Evolutionary conservation across 2,888 invertebrate genomes (phyloP).

Genomic region (Lobophora halterata): DNA sequence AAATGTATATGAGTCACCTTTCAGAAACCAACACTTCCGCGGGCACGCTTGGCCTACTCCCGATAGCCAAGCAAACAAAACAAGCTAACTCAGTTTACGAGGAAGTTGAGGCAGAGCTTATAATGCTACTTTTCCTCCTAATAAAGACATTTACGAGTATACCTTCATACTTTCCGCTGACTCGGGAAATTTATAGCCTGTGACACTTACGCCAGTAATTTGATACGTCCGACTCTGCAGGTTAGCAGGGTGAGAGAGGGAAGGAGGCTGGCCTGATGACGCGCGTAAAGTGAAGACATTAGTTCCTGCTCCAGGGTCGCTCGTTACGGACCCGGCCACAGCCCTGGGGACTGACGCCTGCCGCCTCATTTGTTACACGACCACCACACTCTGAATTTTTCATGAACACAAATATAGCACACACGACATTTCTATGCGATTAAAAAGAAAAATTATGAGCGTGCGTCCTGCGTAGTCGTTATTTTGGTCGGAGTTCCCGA

Average conservation of each 20-base stretch:
- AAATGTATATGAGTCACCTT: constrained; percentile 16
- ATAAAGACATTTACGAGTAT: constrained; percentile 15
- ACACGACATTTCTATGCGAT: constrained; percentile 16
- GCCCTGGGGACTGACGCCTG: constrained; percentile 45
- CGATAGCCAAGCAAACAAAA: constrained; percentile 19
- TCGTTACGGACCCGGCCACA: constrained; percentile 44
- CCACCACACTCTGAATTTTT: constrained; percentile 48
- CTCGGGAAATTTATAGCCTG: constrained; percentile 8
- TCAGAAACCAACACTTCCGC: constrained; percentile 15
- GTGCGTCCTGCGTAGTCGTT: constrained; percentile 15
- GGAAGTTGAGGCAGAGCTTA: constrained; percentile 11
- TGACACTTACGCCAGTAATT: constrained; percentile 13
- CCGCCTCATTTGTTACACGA: constrained; percentile 51
- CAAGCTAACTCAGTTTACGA: constrained; percentile 9
- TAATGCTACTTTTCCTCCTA: constrained; percentile 11
- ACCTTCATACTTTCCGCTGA: constrained; percentile 14
- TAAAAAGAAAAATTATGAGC: constrained; percentile 24
- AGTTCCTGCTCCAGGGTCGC: constrained; percentile 43
- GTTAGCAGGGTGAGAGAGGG: constrained; percentile 28
- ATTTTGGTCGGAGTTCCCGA: constrained; percentile 13
- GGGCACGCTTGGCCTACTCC: constrained; percentile 17
- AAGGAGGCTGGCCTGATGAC: constrained; percentile 45
- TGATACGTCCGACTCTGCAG: constrained; percentile 15
- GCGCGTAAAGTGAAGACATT: constrained; percentile 55
- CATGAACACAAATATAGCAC: constrained; percentile 37